Base-by-base conservation (phyloP, 1,140 invertebrate species). In the Sycophila sp. region DNA sequence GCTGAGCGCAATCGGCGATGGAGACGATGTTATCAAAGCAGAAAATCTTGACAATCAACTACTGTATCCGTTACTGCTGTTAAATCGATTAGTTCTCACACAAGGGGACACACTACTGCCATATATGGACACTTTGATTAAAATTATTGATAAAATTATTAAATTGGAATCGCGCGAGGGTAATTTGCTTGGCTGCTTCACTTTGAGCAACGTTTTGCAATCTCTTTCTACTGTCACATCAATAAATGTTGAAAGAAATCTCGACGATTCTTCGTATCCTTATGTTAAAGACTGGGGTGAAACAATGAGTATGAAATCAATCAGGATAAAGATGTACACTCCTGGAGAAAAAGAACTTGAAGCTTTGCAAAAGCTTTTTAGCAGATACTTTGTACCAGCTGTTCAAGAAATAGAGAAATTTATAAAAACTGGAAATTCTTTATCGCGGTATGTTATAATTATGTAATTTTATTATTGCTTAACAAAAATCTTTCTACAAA, bases 231-330 rank as follows among this genome's bases (percentile, higher is more conserved):
- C 83, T 6, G 86, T 92, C 0, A 91, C 89, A 77, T 86, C 87
- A 45, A 92, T 90, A 78, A 88, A 88, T 1, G 81, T 89, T 6
- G 84, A 89, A 11, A 55, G 56, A 15, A 87, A 91, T 63, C 91
- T 89, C 72, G 89, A 92, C 56, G 86, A 88, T 56, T 89, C 90
- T 1, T 26, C 45, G 56, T 94, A 92, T 87, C 85, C 96, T 10
- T 90, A 94, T 4, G 89, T 96, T 17, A 91, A 91, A 10, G 91
- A 96, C 71, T 98, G 96, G 96, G 96, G 94, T 0, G 87, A 89
- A 67, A 85, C 91, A 1, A 88, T 90, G 11, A 84, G 93, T 75
- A 77, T 93, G 4, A 83, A 92, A 28, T 87, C 91, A 4, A 81
- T 94, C 11, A 87, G 91, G 7, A 85, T 96, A 2, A 84, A 92